Evolutionary conservation across 2,797 vertebrate species (phyloP).

Genomic region (Synanceia verrucosa): DNA sequence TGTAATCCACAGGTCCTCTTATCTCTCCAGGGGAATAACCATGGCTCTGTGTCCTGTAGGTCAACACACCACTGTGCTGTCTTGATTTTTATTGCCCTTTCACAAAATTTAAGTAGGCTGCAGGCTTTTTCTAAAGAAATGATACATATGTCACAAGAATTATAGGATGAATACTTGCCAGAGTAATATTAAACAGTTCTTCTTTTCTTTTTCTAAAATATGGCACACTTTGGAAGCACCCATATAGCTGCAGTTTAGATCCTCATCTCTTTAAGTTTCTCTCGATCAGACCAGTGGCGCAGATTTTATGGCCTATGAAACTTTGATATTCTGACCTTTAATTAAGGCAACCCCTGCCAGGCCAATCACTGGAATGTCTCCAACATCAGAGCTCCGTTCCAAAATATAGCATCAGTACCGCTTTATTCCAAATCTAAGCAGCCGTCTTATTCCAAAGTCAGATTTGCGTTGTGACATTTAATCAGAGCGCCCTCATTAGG

Average conservation of each 20-base stretch:
- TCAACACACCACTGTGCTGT: neutral
- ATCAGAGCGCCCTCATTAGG: slow-evolving; percentile 68
- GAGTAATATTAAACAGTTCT: neutral
- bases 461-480: slow-evolving; percentile 68
- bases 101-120: neutral
- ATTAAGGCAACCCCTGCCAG: slow-evolving; percentile 54
- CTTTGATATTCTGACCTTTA: slow-evolving; percentile 66
- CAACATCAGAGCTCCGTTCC: slow-evolving; percentile 7
- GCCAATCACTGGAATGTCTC: slow-evolving; percentile 57
- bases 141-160: neutral
- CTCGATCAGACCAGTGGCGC: slow-evolving; percentile 29
- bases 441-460: slow-evolving; percentile 35
- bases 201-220: neutral
- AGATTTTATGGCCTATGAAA: slow-evolving; percentile 41
- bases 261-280: slow-evolving; percentile 4
- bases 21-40: slow-evolving; percentile 31
- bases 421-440: slow-evolving; percentile 25
- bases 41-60: slow-evolving; percentile 9
- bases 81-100: neutral
- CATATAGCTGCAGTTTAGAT: neutral
- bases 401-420: slow-evolving; percentile 40
- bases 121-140: neutral
- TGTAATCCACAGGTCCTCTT: slow-evolving; percentile 45
- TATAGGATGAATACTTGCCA: neutral
- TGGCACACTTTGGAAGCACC: neutral